Percentiles rank a stretch among this genome's conserved stretches.
These are phyloP conservation scores for Rhipidura dahli DNA, from an alignment of 2,113 vertebrate species.

Conservation along the genomic window DNA sequence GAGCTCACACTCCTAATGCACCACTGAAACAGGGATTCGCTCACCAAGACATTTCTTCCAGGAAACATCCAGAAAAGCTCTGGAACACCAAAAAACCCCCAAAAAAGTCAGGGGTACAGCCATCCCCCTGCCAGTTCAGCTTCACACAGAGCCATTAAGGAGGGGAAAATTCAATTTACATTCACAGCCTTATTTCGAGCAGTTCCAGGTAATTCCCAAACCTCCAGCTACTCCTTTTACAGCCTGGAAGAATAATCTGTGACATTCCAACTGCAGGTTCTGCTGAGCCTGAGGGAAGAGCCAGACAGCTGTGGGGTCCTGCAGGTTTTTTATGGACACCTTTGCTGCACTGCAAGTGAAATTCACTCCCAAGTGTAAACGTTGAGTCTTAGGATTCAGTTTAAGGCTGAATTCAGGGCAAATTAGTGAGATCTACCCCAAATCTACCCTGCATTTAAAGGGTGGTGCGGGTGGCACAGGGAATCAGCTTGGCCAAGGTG, in stretches of 20 bases:
- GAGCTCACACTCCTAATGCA: not conserved
- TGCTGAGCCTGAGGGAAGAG: not conserved
- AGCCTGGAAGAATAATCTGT: not conserved
- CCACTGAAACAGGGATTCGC: not conserved
- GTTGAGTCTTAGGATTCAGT: not conserved
- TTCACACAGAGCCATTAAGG: not conserved
- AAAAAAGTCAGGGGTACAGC: not conserved
- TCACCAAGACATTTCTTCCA: not conserved
- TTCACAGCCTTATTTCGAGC: not conserved
- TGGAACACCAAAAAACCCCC: not conserved
- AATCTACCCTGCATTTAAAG: not conserved
- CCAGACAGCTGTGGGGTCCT: not conserved
- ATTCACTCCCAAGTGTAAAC: not conserved
- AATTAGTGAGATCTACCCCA: not conserved
- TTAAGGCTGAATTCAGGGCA: not conserved
- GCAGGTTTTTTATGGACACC: not conserved
- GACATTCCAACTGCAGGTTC: not conserved
- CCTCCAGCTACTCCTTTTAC: not conserved
- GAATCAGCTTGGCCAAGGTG: rapidly evolving
- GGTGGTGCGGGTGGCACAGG: not conserved
- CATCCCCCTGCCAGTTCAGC: not conserved
- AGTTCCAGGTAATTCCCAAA: not conserved
- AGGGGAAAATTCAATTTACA: not conserved
- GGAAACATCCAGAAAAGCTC: not conserved
- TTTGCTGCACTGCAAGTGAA: not conserved